These are phyloP conservation scores for Thumatha senex DNA, from an alignment of 2,888 invertebrate species.

Conservation along the genomic window DNA sequence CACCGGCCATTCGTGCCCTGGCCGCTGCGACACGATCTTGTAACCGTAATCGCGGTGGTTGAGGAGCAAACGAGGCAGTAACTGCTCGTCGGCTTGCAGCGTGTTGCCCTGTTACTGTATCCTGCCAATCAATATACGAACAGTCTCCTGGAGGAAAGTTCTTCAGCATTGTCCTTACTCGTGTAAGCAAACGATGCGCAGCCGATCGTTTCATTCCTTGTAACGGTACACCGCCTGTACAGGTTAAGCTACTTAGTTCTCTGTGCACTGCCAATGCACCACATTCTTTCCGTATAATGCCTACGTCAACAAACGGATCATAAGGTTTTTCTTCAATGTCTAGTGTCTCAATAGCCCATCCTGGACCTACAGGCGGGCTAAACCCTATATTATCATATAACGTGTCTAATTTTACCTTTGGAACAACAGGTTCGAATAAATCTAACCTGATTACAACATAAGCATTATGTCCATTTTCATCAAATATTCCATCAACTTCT, in stretches of 20 bases:
- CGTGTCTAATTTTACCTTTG: constrained; percentile 51
- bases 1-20: constrained; percentile 59
- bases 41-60: constrained; percentile 49
- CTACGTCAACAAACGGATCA: constrained; percentile 55
- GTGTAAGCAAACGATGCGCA: constrained; percentile 65
- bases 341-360: constrained; percentile 47
- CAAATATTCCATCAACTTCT: constrained; percentile 49
- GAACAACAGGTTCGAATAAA: constrained; percentile 55
- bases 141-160: constrained; percentile 63
- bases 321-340: constrained; percentile 46
- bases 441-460: constrained; percentile 65
- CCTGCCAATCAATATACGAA: constrained; percentile 63
- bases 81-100: constrained; percentile 68
- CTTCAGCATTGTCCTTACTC: constrained; percentile 65
- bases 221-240: constrained; percentile 60
- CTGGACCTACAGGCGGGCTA: constrained; percentile 42
- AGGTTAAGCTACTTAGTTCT: constrained; percentile 63
- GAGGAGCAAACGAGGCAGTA: constrained; percentile 70
- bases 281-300: constrained; percentile 60
- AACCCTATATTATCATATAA: constrained; percentile 60
- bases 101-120: constrained; percentile 68
- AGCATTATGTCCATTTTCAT: constrained; percentile 58
- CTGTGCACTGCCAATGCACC: constrained; percentile 73
- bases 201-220: constrained; percentile 73
- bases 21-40: constrained; percentile 52